Base-by-base conservation (phyloP, 2,888 invertebrate species). In the Atherix ibis region DNA sequence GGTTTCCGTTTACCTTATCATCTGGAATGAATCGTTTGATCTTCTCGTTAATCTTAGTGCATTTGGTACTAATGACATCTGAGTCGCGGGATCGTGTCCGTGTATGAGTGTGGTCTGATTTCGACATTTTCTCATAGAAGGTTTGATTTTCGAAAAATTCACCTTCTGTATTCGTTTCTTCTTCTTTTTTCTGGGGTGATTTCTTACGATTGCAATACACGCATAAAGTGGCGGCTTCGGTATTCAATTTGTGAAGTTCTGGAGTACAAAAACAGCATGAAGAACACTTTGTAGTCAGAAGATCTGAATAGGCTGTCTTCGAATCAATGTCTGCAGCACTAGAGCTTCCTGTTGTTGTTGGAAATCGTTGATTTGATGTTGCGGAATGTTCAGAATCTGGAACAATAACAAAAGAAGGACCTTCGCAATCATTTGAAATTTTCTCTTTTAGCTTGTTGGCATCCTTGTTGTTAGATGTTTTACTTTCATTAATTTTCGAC, bases 231-330 rank as follows among this genome's bases (percentile, higher is more conserved):
- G 31, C 24, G 22, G 36, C 22, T 16, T 27, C 18, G 18, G 27
- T 17, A 3, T 18, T 19, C 19, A 18, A 35, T 31, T 36, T 30
- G 30, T 44, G 44, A 27, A 42, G 32, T 13, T 36, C 26, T 13
- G 44, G 44, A 40, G 43, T 44, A 27, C 44, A 44, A 34, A 41
- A 44, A 32, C 43, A 44, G 30, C 44, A 44, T 4, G 17, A 12
- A 15, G 6, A 6, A 6, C 22, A n/a, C 24, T 12, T 32, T n/a
- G 13, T 34, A 15, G 26, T 19, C 10, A 13, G 12, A 8, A 22
- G 10, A 22, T 22, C 22, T n/a, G 29, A 4, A 8, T 8, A 14
- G 10, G 13, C 26, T 18, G 17, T 12, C 10, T 22, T 22, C 6
- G 22, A 22, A n/a, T n/a, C n/a, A 24, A 34, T 28, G 13, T 34